phyloP scores from a whole-genome alignment of 2,113 vertebrate genomes.

The Nycticryphes semicollaris region DNA sequence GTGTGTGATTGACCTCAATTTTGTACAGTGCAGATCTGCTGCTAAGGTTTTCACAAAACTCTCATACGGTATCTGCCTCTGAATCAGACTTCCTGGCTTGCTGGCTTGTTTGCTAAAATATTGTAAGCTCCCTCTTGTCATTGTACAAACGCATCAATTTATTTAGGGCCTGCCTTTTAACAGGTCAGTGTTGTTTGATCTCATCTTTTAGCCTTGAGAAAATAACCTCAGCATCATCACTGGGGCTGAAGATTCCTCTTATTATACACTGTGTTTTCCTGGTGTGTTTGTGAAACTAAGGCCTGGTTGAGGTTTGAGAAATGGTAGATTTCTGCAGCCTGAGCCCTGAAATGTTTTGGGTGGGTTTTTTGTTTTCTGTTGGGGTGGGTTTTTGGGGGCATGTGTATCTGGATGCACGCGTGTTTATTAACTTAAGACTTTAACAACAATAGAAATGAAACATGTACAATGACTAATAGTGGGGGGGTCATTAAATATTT shows the following conservation, averaged over 20 bases:
- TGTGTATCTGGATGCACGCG: fast-evolving
- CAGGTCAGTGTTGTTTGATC: not conserved
- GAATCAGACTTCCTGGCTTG: not conserved
- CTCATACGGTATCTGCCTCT: not conserved
- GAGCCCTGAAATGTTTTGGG: not conserved
- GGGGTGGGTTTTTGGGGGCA: not conserved
- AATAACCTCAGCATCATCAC: not conserved
- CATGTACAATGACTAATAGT: no score
- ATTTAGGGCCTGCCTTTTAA: not conserved
- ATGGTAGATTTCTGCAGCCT: not conserved
- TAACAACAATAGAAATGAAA: not conserved
- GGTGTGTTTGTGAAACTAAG: not conserved
- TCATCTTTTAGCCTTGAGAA: not conserved
- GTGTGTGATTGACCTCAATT: conserved; percentile 21
- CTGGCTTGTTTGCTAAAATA: not conserved
- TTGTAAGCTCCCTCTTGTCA: not conserved
- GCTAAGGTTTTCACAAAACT: not conserved
- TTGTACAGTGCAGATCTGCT: not conserved
- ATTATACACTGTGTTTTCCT: not conserved
- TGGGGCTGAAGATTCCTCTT: not conserved
- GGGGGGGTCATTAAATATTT: not conserved
- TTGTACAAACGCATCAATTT: conserved; percentile 13
- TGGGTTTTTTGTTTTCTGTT: not conserved
- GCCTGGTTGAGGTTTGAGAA: not conserved
- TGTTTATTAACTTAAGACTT: not conserved